Base-by-base conservation (phyloP, 2,797 vertebrate genomes). In the Brachyalestes nurse region DNA sequence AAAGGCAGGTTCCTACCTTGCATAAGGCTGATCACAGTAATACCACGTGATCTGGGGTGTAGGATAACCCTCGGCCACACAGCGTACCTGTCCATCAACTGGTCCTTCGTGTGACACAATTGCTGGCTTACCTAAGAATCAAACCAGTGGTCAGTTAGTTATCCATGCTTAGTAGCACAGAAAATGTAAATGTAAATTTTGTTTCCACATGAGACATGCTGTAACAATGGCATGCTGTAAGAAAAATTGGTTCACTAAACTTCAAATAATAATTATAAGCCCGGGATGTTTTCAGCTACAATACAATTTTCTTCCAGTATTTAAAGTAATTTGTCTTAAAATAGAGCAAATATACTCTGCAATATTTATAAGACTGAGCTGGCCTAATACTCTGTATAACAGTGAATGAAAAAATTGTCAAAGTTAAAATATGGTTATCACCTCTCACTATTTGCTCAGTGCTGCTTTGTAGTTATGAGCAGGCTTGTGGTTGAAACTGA, bases 21-120 rank as follows among this genome's bases (percentile, higher is more conserved):
- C 93, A 58, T 97, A 95, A 0, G 93, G 86, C 86, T 95, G 95
- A 80, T 96, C 94, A 85, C 96, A 98, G 91, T 98, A 97, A 90
- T 94, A 98, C 98, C 97, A 99, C 45, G 96, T 94, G 86, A 99
- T 97, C 86, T 93, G 93, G 23, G 97, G 98, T 71, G 96, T 93
- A 4, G 97, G 97, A 85, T 95, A 99, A 0, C 97, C 98, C 78
- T 95, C 93, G 0, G 97, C 97, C 58, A 97, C 94, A 0, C 98
- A 99, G 83, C 96, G 96, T 1, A 99, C 95, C 89, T 96, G 92
- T 67, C 96, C 97, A 70, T 96, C 95, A 87, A 92, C 89, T 0
- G 96, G 95, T 49, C 96, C 96, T 80, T 96, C 96, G 0, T 94
- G 91, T 40, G 92, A 95, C 42, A 96, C 92, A 83, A 99, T 98